These are phyloP conservation scores for Sebastes matsubarae DNA, from an alignment of 2,797 vertebrate species.

Conservation along the genomic window DNA sequence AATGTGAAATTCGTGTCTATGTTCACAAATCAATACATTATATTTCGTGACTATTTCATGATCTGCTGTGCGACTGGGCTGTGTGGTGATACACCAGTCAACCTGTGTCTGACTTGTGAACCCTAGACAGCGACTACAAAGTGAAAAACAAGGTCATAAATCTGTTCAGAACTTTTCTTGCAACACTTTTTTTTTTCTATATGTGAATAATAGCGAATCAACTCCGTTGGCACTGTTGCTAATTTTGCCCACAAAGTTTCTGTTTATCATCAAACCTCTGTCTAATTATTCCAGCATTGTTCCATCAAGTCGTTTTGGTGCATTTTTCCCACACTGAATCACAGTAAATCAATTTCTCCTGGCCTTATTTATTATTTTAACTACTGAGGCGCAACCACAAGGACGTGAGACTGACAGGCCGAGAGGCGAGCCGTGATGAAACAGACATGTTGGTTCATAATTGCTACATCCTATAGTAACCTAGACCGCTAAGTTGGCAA, in stretches of 20 bases:
- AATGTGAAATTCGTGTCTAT: too few relatives aligned
- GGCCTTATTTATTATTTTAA: constrained; percentile 25
- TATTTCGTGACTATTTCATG: too few relatives aligned
- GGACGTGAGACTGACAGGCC: constrained; percentile 18
- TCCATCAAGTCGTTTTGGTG: neutral
- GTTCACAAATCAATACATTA: too few relatives aligned
- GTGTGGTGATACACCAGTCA: neutral
- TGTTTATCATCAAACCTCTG: constrained; percentile 24
- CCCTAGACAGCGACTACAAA: neutral
- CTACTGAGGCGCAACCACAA: constrained; percentile 23
- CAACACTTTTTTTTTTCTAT: neutral
- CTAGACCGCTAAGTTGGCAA: constrained; percentile 5
- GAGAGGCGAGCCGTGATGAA: constrained; percentile 25
- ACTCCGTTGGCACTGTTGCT: neutral
- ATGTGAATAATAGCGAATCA: neutral
- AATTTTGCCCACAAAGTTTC: constrained; percentile 1
- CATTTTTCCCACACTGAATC: neutral
- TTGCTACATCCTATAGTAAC: constrained; percentile 20
- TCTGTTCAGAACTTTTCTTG: neutral
- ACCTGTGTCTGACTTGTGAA: neutral
- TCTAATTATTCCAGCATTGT: constrained; percentile 14
- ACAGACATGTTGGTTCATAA: constrained; percentile 26
- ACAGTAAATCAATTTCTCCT: constrained; percentile 17
- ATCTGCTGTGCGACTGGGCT: too few relatives aligned
- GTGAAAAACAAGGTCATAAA: neutral